Conservation (phyloP, 2,888 invertebrate species). For the Philereme transversata region DNA sequence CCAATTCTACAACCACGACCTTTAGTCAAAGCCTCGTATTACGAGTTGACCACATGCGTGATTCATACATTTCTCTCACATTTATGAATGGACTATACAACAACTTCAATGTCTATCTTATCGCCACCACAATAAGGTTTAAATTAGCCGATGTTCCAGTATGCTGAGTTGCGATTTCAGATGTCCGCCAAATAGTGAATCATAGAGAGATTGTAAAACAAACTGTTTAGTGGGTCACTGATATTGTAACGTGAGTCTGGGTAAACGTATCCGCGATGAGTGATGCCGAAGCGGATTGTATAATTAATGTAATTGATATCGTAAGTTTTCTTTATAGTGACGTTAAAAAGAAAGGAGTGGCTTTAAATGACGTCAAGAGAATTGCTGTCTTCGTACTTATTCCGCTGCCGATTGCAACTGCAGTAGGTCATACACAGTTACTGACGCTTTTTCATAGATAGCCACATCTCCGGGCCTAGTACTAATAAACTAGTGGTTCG, state of each 20-base stretch:
- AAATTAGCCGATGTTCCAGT: conserved; percentile 12
- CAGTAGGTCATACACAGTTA: too few species aligned
- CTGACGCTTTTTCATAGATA: too few species aligned
- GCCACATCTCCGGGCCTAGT: too few species aligned
- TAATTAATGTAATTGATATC: conserved; percentile 16
- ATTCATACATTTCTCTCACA: conserved; percentile 61
- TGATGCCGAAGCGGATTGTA: conserved; percentile 25
- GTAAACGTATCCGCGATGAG: conserved; percentile 19
- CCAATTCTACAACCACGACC: conserved; percentile 6
- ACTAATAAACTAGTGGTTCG: too few species aligned
- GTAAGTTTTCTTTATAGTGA: conserved; percentile 6
- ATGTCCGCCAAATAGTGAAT: conserved; percentile 34
- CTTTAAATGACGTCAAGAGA: too few species aligned
- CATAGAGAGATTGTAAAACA: conserved; percentile 38
- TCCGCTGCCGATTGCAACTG: too few species aligned
- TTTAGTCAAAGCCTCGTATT: conserved; percentile 10
- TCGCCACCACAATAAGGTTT: conserved; percentile 5
- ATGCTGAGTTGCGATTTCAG: conserved; percentile 27
- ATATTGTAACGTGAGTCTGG: conserved; percentile 30
- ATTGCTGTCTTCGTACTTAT: too few species aligned
- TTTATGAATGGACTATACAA: conserved; percentile 44
- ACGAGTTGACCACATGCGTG: conserved; percentile 46
- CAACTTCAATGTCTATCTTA: conserved; percentile 7
- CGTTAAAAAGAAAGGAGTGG: background rate
- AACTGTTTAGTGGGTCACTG: conserved; percentile 36